Base-by-base conservation (phyloP, 2,113 vertebrate species). In the Ailuropoda melanoleuca region DNA sequence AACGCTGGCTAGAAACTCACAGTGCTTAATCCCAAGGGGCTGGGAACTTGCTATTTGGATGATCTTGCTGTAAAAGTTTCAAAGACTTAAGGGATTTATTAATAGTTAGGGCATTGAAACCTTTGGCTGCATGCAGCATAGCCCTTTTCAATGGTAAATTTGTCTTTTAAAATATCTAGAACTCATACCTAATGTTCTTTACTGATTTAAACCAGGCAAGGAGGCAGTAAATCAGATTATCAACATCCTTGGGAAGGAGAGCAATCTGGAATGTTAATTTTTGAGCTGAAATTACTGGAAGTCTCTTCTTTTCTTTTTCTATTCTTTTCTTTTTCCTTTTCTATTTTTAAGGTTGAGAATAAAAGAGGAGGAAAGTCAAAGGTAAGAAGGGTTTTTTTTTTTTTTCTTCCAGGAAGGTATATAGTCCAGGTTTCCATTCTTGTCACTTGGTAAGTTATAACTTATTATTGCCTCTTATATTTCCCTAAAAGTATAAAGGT, bases 141-240 rank as follows among this genome's bases (percentile, higher is more conserved):
- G 85, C 58, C 72, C 66, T 96, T 88, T 92, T 72, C 82, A 93
- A 83, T 50, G 68, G 85, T 78, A 95, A 94, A 91, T 96, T 89
- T 97, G 77, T 93, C 93, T 96, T 95, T 91, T 72, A 93, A 97
- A 95, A 56, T 64, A 93, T 91, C 88, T 70, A 55, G 86, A 86
- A 84, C 58, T 70, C 2, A 75, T 96, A 95, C 91, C 93, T 94
- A 95, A 90, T 97, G 95, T 94, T 98, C 88, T 98, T 87, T 87
- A 68, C 72, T 83, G 95, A 97, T 97, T 97, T 95, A 97, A 97
- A 62, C 50, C 29, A 70, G 82, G 43, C 86, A 72, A 94, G 48
- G 60, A 90, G 72, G 29, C 62, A 13, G 64, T 84, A 96, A 98
- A 97, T 97, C 93, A 95, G 77, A 93, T 93, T 77, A 89, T 68